Percentiles rank a stretch among this genome's conserved stretches.
Conservation (phyloP, 35 echinoderm and acorn worm species). For the Apostichopus parvimensis region DNA sequence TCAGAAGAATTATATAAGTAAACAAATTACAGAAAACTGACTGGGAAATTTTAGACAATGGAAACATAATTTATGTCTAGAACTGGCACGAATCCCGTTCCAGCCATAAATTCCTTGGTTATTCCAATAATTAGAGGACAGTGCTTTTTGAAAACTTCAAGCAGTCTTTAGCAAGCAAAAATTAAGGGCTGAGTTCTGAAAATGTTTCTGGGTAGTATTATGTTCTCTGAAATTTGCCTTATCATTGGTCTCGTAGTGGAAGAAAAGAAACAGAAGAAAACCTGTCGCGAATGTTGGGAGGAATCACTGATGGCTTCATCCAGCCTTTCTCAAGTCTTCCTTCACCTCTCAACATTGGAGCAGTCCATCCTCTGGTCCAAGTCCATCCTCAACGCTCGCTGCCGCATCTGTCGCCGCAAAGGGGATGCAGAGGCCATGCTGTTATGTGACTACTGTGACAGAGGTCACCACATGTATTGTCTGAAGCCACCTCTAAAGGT, state of each 20-base stretch:
- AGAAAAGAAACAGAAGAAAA: conserved; percentile 93
- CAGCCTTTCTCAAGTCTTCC: conserved; percentile 93
- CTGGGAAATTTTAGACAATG: too few relatives aligned
- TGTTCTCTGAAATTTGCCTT: too few relatives aligned
- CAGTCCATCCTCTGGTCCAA: conserved; percentile 94
- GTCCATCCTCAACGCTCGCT: conserved; percentile 91
- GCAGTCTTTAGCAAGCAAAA: too few relatives aligned
- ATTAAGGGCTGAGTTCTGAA: too few relatives aligned
- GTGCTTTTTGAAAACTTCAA: too few relatives aligned
- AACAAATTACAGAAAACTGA: too few relatives aligned
- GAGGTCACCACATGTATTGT: conserved; percentile 98
- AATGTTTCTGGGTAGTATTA: too few relatives aligned
- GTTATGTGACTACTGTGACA: conserved; percentile 91
- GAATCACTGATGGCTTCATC: conserved; percentile 93
- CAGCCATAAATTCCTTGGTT: too few relatives aligned
- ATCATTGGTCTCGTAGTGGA: neutral
- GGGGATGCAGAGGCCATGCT: conserved; percentile 93
- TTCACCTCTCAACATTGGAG: conserved; percentile 93
- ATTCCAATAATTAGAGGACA: too few relatives aligned
- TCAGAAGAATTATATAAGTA: too few relatives aligned
- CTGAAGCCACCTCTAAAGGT: conserved; percentile 96
- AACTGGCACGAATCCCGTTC: too few relatives aligned
- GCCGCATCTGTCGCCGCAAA: conserved; percentile 90
- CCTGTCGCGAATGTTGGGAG: conserved; percentile 91
- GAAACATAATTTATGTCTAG: too few relatives aligned